Evolutionary conservation across 1,140 invertebrate genomes (phyloP).

Genomic region (Bombus sibiricus): DNA sequence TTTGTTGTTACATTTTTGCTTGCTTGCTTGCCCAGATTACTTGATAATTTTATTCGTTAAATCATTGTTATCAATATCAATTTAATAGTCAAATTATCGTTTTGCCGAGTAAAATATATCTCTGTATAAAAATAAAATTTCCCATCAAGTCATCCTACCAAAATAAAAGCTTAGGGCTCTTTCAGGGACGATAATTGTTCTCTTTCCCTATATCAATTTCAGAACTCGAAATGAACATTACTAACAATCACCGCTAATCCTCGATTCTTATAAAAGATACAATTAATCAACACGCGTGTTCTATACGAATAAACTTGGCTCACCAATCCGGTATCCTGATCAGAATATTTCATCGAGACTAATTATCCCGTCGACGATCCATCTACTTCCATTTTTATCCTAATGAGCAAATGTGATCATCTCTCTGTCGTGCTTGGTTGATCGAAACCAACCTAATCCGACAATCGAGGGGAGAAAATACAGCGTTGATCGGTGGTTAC

Average conservation of each 20-base stretch:
- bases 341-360: background rate
- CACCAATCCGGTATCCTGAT: background rate
- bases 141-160: too few relatives aligned
- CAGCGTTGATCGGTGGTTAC: constrained; percentile 7
- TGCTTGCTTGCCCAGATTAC: too few relatives aligned
- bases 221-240: background rate
- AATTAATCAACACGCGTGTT: background rate
- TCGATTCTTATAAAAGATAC: background rate
- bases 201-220: too few relatives aligned
- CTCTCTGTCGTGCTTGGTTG: background rate
- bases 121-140: too few relatives aligned
- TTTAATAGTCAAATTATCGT: too few relatives aligned
- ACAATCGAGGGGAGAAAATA: constrained; percentile 6
- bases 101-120: too few relatives aligned
- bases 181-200: too few relatives aligned
- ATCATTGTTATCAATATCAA: too few relatives aligned
- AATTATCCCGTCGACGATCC: background rate
- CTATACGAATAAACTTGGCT: too few relatives aligned
- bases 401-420: background rate
- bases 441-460: constrained; percentile 28
- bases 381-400: background rate
- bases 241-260: background rate
- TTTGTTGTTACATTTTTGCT: too few relatives aligned
- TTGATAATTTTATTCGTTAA: too few relatives aligned
- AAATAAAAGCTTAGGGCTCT: too few relatives aligned